Evolutionary conservation across 1,140 invertebrate genomes (phyloP).

Genomic region (Agrypnia vestita): DNA sequence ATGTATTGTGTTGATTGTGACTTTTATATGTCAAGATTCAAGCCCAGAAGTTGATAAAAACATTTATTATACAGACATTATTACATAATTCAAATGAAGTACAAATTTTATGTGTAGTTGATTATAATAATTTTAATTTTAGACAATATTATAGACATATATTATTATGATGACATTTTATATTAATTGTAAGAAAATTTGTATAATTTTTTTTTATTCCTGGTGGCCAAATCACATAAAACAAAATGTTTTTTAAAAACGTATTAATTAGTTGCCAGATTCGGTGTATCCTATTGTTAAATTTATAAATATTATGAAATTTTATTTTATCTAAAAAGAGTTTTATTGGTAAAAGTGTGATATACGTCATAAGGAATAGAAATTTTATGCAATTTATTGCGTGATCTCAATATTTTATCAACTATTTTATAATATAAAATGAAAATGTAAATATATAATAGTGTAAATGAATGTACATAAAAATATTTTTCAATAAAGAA

Average conservation of each 20-base stretch:
- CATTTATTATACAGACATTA: background rate
- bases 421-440: constrained; percentile 32
- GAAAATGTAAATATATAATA: constrained; percentile 13
- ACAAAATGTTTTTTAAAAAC: background rate
- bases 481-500: constrained; percentile 48
- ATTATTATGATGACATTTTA: constrained; percentile 19
- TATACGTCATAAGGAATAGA: constrained; percentile 40
- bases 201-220: constrained; percentile 39
- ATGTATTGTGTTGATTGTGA: constrained; percentile 92
- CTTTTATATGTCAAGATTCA: constrained; percentile 92
- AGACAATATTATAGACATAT: background rate
- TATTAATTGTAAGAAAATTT: constrained; percentile 3
- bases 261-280: constrained; percentile 24
- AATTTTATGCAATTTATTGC: constrained; percentile 44
- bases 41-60: constrained; percentile 70
- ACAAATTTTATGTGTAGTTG: constrained; percentile 30
- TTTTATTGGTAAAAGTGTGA: constrained; percentile 40
- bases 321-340: constrained; percentile 30
- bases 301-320: constrained; percentile 11
- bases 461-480: constrained; percentile 40
- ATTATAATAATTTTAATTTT: constrained; percentile 29
- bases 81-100: constrained; percentile 26
- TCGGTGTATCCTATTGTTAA: constrained; percentile 36
- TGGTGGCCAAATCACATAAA: constrained; percentile 29
- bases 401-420: constrained; percentile 45